Evolutionary conservation across 2,888 invertebrate genomes (phyloP).

Genomic region (Drosophila borealis): DNA sequence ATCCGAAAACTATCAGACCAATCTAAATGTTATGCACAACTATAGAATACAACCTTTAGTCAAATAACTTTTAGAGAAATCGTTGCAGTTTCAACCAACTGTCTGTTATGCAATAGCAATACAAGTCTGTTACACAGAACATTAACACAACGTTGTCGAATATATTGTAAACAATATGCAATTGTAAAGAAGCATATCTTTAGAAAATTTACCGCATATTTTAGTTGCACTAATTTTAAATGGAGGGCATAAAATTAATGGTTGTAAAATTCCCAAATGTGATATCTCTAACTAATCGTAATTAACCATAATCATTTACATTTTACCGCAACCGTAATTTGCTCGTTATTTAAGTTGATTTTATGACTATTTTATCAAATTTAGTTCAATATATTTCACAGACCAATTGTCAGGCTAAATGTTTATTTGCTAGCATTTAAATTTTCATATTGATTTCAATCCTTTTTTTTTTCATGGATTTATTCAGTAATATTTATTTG

Average conservation of each 20-base stretch:
- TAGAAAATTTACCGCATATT: background rate
- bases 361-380: conserved; percentile 12
- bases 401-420: conserved; percentile 22
- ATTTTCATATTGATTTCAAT: conserved; percentile 52
- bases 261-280: background rate
- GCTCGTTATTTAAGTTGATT: conserved; percentile 16
- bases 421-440: conserved; percentile 37
- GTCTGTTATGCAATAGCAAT: background rate
- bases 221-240: background rate
- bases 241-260: background rate
- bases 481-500: conserved; percentile 8
- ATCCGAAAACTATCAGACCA: no score
- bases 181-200: no score
- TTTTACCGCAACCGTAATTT: conserved; percentile 13
- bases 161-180: background rate
- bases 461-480: conserved; percentile 29
- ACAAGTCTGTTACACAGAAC: background rate
- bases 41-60: background rate
- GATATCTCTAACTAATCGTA: background rate
- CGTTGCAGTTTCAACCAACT: no score
- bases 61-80: no score
- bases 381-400: conserved; percentile 8
- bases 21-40: background rate
- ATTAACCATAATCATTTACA: conserved; percentile 27
- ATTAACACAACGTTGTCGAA: background rate